phyloP scores from a whole-genome alignment of 2,113 vertebrate species.

The Dinomys branickii region DNA sequence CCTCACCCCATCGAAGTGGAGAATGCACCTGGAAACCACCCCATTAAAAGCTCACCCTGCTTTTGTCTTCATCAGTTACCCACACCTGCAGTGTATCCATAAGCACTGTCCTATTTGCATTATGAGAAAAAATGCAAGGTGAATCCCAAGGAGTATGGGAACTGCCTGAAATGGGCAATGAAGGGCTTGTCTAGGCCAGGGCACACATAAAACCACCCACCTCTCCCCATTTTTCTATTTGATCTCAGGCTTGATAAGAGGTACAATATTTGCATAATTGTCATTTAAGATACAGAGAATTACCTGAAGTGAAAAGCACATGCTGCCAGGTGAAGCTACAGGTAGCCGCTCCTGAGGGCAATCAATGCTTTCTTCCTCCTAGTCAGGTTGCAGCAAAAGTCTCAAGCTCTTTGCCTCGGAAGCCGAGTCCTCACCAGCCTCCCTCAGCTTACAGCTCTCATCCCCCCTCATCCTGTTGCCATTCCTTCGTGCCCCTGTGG shows the following conservation, averaged over 20 bases:
- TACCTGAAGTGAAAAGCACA: neutral
- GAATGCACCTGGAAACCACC: constrained; percentile 43
- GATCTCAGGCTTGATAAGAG: constrained; percentile 60
- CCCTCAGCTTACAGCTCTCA: neutral
- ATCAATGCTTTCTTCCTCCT: neutral
- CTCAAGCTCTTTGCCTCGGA: neutral
- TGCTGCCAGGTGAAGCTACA: neutral
- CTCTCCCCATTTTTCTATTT: constrained; percentile 48
- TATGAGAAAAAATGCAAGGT: constrained; percentile 59
- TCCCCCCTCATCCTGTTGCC: neutral
- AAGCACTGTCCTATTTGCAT: constrained; percentile 44
- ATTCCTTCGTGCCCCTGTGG: no score
- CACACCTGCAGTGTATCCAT: constrained; percentile 69
- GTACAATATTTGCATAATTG: neutral
- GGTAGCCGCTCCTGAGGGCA: neutral
- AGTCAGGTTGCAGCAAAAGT: neutral
- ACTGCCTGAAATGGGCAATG: constrained; percentile 61
- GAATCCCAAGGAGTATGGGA: constrained; percentile 55
- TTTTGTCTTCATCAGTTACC: constrained; percentile 44
- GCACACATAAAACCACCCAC: neutral
- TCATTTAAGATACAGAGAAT: constrained; percentile 52
- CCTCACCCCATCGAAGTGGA: constrained; percentile 16
- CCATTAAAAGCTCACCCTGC: neutral
- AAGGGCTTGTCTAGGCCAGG: constrained; percentile 52
- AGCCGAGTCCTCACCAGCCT: fast-evolving